Base-by-base conservation (phyloP, 1,140 invertebrate species). In the Semibalanus balanoides region DNA sequence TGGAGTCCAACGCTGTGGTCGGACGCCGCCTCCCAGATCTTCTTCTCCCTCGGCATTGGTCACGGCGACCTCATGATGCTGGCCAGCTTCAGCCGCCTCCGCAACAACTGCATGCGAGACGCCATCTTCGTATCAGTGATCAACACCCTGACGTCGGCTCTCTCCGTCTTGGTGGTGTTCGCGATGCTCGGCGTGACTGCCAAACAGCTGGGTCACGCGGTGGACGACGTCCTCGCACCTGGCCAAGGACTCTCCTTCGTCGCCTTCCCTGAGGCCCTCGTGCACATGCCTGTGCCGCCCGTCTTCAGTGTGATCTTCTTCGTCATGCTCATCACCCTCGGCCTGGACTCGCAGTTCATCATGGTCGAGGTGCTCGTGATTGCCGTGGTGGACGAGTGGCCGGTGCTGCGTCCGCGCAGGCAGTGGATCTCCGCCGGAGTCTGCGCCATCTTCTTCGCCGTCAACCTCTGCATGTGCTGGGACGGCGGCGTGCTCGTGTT, bases 401-500 rank as follows among this genome's bases (percentile, higher is more conserved):
- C 51, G 22, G 1, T 7, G 1, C 14, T 64, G 7, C 14, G 51
- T 64, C 14, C 11, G 51, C 51, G 22, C 7, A 64, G 22, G 22
- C 14, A 14, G 11, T 14, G 14, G 11, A 25, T 64, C 14, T 14
- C 22, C 11, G 22, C 22, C 7, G 51, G 11, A 25, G 22, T 25
- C 9, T 64, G 51, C 22, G 51, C 51, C 11, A 19, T 25, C 14
- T 64, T 64, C 51, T 64, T 64, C 51, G 51, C 51, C 22, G 51
- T 19, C 51, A 25, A 25, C 51, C 51, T 64, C 14, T 22, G 51
- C 51, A 64, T 77, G 76, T 77, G 76, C 72, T 82, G 82, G 28
- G 78, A 92, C 89, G 95, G 96, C 71, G 96, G 96, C 0, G 95
- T 95, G 82, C 97, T 97, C 82, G 95, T 98, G 83, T 96, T 99